Percentiles rank a stretch among this genome's conserved stretches.
Evolutionary conservation across 2,113 vertebrate species (phyloP).

Genomic region (Pimephales promelas): DNA sequence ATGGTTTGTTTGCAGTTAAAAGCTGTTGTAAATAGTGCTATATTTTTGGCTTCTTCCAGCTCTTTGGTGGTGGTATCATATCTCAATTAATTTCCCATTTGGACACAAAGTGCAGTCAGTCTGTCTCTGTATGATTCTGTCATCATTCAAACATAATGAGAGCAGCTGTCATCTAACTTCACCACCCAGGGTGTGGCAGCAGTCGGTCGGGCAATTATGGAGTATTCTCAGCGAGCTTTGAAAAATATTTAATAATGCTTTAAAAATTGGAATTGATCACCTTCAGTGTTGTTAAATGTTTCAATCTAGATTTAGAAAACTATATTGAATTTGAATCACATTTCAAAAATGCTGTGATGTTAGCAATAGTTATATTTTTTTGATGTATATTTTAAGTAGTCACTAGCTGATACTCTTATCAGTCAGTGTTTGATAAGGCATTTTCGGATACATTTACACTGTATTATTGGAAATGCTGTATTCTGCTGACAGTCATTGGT

Average conservation of each 20-base stretch:
- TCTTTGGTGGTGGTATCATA: background rate
- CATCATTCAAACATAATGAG: slow-evolving; percentile 35
- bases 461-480: too few species aligned
- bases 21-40: background rate
- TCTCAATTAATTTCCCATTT: slow-evolving; percentile 18
- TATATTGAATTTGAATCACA: background rate
- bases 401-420: too few species aligned
- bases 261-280: background rate
- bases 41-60: background rate
- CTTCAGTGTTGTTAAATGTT: background rate
- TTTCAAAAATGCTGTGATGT: background rate
- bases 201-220: background rate
- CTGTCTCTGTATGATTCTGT: slow-evolving; percentile 19
- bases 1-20: background rate
- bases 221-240: slow-evolving; percentile 7
- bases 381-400: background rate
- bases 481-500: too few species aligned
- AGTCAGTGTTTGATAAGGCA: too few species aligned
- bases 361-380: background rate
- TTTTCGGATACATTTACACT: too few species aligned
- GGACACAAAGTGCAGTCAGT: slow-evolving; percentile 4
- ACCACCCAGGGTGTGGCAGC: slow-evolving; percentile 56
- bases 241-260: slow-evolving; percentile 3
- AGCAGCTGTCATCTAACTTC: slow-evolving; percentile 43
- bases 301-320: background rate